These are phyloP conservation scores for Tuberolachnus salignus DNA, from an alignment of 2,888 invertebrate species.

Conservation along the genomic window DNA sequence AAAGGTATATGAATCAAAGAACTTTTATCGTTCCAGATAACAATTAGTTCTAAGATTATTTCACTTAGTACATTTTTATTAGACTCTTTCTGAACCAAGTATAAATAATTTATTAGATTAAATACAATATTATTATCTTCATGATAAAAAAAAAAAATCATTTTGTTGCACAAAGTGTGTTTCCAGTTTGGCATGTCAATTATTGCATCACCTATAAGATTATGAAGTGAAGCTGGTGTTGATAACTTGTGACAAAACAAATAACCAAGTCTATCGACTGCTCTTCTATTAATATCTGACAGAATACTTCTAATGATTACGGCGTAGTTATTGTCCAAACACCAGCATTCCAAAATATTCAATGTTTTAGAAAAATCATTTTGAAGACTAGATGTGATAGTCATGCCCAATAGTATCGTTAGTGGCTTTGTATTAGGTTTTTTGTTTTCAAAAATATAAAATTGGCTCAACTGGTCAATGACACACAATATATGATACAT, in stretches of 20 bases:
- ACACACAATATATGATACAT: slow-evolving; percentile 69
- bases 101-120: slow-evolving; percentile 71
- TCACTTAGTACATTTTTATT: slow-evolving; percentile 62
- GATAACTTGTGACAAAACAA: slow-evolving; percentile 66
- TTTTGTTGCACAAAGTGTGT: slow-evolving; percentile 70
- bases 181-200: slow-evolving; percentile 70
- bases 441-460: slow-evolving; percentile 56
- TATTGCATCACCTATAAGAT: slow-evolving; percentile 66
- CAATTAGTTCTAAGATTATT: slow-evolving; percentile 67
- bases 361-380: slow-evolving; percentile 60
- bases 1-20: slow-evolving; percentile 70
- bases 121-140: slow-evolving; percentile 66
- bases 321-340: slow-evolving; percentile 60
- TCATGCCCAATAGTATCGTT: slow-evolving; percentile 52
- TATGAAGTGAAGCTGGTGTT: slow-evolving; percentile 63
- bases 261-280: slow-evolving; percentile 68
- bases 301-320: slow-evolving; percentile 65
- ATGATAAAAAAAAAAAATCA: slow-evolving; percentile 67
- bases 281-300: slow-evolving; percentile 66
- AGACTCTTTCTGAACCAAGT: slow-evolving; percentile 62
- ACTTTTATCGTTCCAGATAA: slow-evolving; percentile 74
- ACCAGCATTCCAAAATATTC: slow-evolving; percentile 67
- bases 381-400: slow-evolving; percentile 47
- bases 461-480: slow-evolving; percentile 69
- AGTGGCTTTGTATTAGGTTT: slow-evolving; percentile 63